These are phyloP conservation scores for Helobdella robusta DNA, from an alignment of 2,888 invertebrate species.

Conservation along the genomic window DNA sequence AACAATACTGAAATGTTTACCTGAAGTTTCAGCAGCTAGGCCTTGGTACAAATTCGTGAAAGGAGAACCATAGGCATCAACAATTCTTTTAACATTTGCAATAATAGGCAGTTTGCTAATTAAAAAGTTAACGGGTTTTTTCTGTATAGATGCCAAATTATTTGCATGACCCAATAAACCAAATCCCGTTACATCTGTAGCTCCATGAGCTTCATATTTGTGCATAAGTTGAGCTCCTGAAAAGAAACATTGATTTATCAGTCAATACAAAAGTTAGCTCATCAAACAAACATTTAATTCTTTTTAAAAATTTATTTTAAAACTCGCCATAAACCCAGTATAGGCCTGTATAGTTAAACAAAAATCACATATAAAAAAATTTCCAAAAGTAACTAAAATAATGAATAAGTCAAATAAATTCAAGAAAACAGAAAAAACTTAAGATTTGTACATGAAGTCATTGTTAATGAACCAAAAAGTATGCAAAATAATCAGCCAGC, in stretches of 20 bases:
- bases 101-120: constrained; percentile 70
- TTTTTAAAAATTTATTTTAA: too few relatives aligned
- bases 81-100: constrained; percentile 66
- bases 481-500: too few relatives aligned
- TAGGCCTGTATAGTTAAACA: too few relatives aligned
- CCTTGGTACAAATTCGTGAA: constrained; percentile 63
- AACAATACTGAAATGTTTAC: constrained; percentile 45
- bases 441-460: too few relatives aligned
- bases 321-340: too few relatives aligned
- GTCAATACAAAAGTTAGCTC: neutral
- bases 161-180: constrained; percentile 71
- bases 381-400: too few relatives aligned
- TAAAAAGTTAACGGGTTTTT: constrained; percentile 54
- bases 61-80: constrained; percentile 63
- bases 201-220: constrained; percentile 70
- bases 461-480: too few relatives aligned
- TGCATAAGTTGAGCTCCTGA: constrained; percentile 67
- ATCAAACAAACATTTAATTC: neutral
- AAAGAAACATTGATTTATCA: constrained; percentile 28
- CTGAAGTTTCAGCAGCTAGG: constrained; percentile 68
- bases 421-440: too few relatives aligned
- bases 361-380: too few relatives aligned
- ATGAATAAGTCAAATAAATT: too few relatives aligned
- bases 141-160: constrained; percentile 66
- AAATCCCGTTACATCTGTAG: constrained; percentile 74